Evolutionary conservation across 2,797 vertebrate genomes (phyloP).

Genomic region (Sebastes iracundus): DNA sequence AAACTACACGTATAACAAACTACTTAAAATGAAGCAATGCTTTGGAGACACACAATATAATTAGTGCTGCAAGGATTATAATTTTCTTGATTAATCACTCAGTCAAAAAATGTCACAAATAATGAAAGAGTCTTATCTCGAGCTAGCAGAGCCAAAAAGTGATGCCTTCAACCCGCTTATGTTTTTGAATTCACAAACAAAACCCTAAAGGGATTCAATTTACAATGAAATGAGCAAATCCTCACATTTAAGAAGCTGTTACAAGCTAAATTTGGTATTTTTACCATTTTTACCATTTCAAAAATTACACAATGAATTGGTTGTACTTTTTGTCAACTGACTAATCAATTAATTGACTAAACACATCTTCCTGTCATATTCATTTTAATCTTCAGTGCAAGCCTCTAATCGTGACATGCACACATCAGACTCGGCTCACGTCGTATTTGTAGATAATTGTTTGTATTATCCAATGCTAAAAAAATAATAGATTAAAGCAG

Average conservation of each 20-base stretch:
- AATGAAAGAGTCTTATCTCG: background rate
- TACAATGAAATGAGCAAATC: background rate
- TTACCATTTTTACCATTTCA: background rate
- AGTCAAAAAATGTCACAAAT: background rate
- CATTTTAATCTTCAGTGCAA: background rate
- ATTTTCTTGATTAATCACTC: background rate
- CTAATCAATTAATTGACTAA: background rate
- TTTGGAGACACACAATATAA: background rate
- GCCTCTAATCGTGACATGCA: background rate
- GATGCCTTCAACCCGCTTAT: background rate
- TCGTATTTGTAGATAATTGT: background rate
- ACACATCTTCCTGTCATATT: background rate
- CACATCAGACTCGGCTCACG: background rate
- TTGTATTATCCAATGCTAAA: background rate
- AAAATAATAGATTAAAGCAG: background rate
- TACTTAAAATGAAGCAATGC: background rate
- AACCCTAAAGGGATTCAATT: background rate
- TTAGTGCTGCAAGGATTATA: background rate
- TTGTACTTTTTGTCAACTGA: background rate
- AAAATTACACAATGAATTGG: background rate
- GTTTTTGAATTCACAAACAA: background rate
- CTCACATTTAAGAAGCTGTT: background rate
- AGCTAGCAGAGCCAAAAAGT: background rate
- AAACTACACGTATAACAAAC: background rate
- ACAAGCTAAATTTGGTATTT: background rate